phyloP scores from a whole-genome alignment of 2,888 invertebrate genomes.

The Dynastes tityus region DNA sequence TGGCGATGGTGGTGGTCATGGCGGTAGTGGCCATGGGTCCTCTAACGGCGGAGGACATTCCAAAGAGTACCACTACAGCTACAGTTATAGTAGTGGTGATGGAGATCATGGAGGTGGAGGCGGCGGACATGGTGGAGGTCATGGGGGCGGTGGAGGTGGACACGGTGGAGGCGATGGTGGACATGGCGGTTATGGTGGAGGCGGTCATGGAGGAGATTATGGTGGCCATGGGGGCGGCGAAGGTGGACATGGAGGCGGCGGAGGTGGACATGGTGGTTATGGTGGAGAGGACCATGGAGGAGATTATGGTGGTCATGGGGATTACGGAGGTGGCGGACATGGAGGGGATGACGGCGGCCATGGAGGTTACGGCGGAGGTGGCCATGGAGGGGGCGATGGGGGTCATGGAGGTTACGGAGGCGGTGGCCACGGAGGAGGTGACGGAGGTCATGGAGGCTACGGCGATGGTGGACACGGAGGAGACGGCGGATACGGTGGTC shows the following conservation, averaged over 20 bases:
- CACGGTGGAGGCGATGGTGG: conserved; percentile 42
- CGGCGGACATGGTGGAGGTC: conserved; percentile 10
- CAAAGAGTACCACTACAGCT: conserved; percentile 14
- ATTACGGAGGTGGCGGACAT: conserved; percentile 24
- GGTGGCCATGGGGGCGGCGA: conserved; percentile 16
- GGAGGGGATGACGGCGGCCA: conserved; percentile 5
- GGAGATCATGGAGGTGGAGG: conserved; percentile 21
- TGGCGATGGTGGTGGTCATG: conserved; percentile 24
- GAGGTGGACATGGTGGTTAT: conserved; percentile 29
- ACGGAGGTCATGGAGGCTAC: not conserved
- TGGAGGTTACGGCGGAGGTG: conserved; percentile 31
- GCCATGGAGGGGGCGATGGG: conserved; percentile 24
- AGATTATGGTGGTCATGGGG: conserved; percentile 13
- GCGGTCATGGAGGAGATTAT: conserved; percentile 19
- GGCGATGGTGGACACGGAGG: conserved; percentile 2
- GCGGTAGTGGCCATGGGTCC: conserved; percentile 31
- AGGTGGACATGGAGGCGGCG: conserved; percentile 7
- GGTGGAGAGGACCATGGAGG: conserved; percentile 37
- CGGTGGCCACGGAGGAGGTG: conserved; percentile 4
- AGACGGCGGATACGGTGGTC: conserved; percentile 31
- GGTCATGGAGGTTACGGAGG: conserved; percentile 38
- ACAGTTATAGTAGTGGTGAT: conserved; percentile 25
- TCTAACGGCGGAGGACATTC: conserved; percentile 30
- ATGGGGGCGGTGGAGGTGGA: conserved; percentile 30
- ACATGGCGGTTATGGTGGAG: conserved; percentile 18